These are phyloP conservation scores for Himantopus leucocephalus DNA, from an alignment of 2,113 vertebrate genomes.

Conservation along the genomic window DNA sequence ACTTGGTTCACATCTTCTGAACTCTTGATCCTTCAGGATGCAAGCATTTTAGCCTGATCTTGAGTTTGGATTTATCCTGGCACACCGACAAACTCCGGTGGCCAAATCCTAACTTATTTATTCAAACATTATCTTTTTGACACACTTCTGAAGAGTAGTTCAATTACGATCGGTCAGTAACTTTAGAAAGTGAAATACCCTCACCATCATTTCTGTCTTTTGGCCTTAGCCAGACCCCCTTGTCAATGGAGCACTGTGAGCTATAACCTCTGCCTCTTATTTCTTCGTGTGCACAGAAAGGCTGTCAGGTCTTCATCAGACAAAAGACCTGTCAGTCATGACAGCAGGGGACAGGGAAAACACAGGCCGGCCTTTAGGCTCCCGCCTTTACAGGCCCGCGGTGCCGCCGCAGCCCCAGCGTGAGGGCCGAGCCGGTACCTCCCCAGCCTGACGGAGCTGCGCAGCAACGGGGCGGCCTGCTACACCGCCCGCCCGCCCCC, in stretches of 20 bases:
- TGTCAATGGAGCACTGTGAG: rapidly evolving
- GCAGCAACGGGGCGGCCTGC: too few species aligned
- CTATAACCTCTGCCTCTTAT: neutral
- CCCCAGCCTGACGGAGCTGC: neutral
- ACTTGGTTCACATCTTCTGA: neutral
- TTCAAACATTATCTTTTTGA: neutral
- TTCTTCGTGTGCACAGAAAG: rapidly evolving
- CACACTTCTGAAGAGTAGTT: neutral
- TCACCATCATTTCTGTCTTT: rapidly evolving
- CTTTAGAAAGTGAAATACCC: rapidly evolving
- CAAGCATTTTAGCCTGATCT: neutral
- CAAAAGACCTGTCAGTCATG: too few species aligned
- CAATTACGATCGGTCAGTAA: rapidly evolving
- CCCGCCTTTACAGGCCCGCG: too few species aligned
- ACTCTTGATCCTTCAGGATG: too few species aligned
- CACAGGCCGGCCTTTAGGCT: too few species aligned
- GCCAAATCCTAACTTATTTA: neutral
- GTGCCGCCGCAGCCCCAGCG: rapidly evolving
- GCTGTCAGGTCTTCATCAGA: rapidly evolving
- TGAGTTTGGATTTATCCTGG: neutral
- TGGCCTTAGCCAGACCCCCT: rapidly evolving
- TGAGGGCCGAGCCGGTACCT: rapidly evolving
- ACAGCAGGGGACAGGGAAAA: neutral
- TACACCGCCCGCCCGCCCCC: too few species aligned
- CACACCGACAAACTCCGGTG: too few species aligned